phyloP scores from a whole-genome alignment of 2,888 invertebrate genomes.

The Netelia virgata region DNA sequence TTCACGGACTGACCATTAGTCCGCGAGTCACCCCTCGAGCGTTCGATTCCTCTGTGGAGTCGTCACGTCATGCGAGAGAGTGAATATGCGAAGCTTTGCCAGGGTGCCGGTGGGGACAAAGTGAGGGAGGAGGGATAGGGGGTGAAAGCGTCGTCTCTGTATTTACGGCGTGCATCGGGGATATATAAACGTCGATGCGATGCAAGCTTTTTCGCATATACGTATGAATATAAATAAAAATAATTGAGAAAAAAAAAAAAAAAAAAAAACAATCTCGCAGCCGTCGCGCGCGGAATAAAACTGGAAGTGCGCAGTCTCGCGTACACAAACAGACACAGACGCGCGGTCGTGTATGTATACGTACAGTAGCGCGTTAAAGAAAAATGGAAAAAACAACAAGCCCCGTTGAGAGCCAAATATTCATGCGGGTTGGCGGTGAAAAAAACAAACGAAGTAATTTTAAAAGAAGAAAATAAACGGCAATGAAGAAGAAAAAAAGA shows the following conservation, averaged over 20 bases:
- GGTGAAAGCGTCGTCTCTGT: neutral
- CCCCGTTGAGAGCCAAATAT: constrained; percentile 44
- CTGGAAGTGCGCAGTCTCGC: neutral
- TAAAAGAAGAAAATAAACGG: neutral
- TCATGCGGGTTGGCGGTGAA: constrained; percentile 43
- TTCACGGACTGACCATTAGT: constrained; percentile 19
- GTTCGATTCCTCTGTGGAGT: neutral
- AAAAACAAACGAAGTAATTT: constrained; percentile 10
- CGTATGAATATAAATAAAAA: neutral
- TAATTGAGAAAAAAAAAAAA: neutral
- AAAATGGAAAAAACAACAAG: constrained; percentile 7
- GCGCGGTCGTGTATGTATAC: neutral
- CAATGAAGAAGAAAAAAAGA: constrained; percentile 23
- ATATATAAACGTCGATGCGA: constrained; percentile 2
- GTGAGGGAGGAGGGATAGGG: neutral
- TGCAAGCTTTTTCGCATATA: neutral
- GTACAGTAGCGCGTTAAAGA: neutral
- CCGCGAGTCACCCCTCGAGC: neutral
- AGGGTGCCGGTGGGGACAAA: neutral
- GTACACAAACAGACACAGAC: neutral
- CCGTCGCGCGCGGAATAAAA: constrained; percentile 19
- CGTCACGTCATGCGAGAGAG: neutral
- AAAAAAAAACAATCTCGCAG: constrained; percentile 14
- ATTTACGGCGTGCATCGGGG: neutral
- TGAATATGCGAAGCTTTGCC: neutral